Base-by-base conservation (phyloP, 2,888 invertebrate species). In the Argyresthia albistria region DNA sequence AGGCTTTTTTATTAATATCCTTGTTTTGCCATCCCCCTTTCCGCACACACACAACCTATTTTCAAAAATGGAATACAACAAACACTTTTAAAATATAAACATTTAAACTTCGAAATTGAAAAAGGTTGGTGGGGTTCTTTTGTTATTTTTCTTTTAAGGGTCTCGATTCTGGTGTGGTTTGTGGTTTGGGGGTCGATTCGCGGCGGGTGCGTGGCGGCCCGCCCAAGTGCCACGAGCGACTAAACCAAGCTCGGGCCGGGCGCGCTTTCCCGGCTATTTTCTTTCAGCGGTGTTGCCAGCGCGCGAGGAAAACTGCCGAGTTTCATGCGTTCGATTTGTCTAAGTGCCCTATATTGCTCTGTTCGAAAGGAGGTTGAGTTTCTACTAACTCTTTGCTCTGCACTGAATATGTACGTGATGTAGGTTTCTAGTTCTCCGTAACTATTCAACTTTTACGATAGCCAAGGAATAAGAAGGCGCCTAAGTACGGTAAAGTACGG, bases 221-320 rank as follows among this genome's bases (percentile, higher is more conserved):
- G 25, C 25, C 25, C 25, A 25, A 25, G 25, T 25, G 25, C 25
- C 25, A 25, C 79, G 79, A 72, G 67, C 70, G 70, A 83, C 83
- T 83, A 78, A 77, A 69, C 55, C 53, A 54, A 60, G 60, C 53
- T 60, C 59, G 64, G 63, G 65, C 65, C 64, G 64, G 64, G 65
- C 25, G 64, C 64, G 61, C 59, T 61, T 67, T 73, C 76, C 76
- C 76, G 75, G 75, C 65, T 65, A 60, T 70, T 66, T 67, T 61
- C 62, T 65, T 65, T 63, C 62, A 62, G 65, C 71, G 77, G 25
- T 25, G 25, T 25, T 25, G 25, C 25, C 25, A 25, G 25, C 25
- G 25, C 25, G 25, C 25, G 25, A 6, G 25, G 25, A 25, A 25
- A 25, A 25, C 25, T 25, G 25, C 25, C 25, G 25, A 25, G 25